A percentile compares a stretch with the other conserved stretches of the same genome.
These are phyloP conservation scores for Pachycephala philippinensis DNA, from an alignment of 2,113 vertebrate genomes.

Conservation along the genomic window DNA sequence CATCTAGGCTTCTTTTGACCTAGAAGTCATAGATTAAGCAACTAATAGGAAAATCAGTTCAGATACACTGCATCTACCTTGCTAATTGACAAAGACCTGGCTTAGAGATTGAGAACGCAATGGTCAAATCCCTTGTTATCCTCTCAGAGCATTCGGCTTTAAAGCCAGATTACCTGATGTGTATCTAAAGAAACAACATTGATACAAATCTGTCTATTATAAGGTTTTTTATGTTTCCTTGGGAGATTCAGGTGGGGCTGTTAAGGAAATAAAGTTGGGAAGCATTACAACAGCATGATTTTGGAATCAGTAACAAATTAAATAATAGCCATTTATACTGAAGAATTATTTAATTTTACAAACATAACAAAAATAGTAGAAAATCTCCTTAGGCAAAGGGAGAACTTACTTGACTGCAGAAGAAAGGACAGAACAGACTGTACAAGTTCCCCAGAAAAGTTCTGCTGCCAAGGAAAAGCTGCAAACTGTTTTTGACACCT, in stretches of 20 bases:
- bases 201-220: neutral
- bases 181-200: neutral
- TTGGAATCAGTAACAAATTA: neutral
- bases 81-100: neutral
- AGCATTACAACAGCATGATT: neutral
- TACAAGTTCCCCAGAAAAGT: neutral
- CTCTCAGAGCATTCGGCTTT: neutral
- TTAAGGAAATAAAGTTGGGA: neutral
- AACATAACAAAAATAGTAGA: neutral
- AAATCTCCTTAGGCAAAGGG: neutral
- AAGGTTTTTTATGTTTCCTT: neutral
- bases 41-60: neutral
- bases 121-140: neutral
- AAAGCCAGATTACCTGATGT: neutral
- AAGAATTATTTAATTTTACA: neutral
- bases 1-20: neutral
- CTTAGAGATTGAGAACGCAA: neutral
- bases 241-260: neutral
- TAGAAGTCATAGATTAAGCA: neutral
- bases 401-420: neutral
- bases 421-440: neutral
- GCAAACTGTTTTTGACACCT: neutral
- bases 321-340: neutral
- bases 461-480: neutral
- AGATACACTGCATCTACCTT: neutral